Evolutionary conservation across 2,888 invertebrate genomes (phyloP), one percentile per base, ranked within the genome.

Genomic region (Andrena praecox): DNA sequence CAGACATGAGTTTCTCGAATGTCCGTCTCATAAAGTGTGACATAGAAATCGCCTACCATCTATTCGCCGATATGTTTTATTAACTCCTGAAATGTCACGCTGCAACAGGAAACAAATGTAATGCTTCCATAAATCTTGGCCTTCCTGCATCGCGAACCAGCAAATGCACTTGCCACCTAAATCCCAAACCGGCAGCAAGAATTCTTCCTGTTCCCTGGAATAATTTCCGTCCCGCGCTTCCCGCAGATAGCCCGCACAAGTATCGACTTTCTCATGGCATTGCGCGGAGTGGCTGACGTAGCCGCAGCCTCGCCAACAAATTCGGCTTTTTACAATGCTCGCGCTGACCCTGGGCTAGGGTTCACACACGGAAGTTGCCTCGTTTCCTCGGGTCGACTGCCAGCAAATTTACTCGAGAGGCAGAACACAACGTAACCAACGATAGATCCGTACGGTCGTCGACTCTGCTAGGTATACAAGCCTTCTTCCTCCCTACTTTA

Each of bases 241-340:
- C 50, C 7, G 24, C 16, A 35, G 42, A 64, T 66, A 71, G 52
- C 31, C 50, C 52, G 54, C 54, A 12, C 48, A 29, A 24, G 54
- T 71, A 67, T 71, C 77, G 71, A 62, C 60, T 77, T 77, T 62
- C 60, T 16, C 60, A n/a, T 20, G 59, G n/a, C 64, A 70, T 56
- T 10, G 66, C 66, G 52, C 67, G 33, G 48, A 24, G n/a, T 42
- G 63, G 75, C 42, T 63, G 54, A 80, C 66, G 31, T 10, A 42
- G 52, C 50, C 5, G n/a, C 27, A 31, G 10, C 64, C 5, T 60
- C 35, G 54, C 60, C 67, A 78, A 80, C 78, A 78, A 78, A 80
- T 78, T 80, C 48, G 80, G 78, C 62, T 80, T 77, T 80, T 80
- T 78, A 80, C 78, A 78, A 68, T 78, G 72, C 27, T 20, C 54